Evolutionary conservation across 2,113 vertebrate genomes (phyloP).

Genomic region (Urocolius indicus): DNA sequence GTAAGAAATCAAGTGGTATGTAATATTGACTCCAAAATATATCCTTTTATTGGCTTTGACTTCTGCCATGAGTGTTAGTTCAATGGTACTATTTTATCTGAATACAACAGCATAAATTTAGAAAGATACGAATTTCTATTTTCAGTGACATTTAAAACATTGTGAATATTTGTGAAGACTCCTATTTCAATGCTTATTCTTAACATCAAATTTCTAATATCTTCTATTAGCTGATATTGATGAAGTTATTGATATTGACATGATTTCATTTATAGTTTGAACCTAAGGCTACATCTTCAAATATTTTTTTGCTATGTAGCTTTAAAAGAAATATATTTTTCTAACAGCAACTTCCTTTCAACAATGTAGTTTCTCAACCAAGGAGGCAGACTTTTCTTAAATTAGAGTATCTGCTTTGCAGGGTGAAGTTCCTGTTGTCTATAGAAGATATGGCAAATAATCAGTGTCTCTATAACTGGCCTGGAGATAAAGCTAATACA

Average conservation of each 20-base stretch:
- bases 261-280: neutral
- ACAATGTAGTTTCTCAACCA: neutral
- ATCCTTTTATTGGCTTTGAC: neutral
- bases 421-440: conserved; percentile 6
- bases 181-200: neutral
- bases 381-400: neutral
- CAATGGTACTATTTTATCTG: neutral
- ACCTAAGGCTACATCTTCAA: neutral
- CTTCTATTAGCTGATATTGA: neutral
- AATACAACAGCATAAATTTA: neutral
- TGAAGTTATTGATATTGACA: neutral
- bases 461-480: neutral
- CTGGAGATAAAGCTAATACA: conserved; percentile 16
- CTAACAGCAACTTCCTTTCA: neutral
- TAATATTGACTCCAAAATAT: neutral
- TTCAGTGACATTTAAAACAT: neutral
- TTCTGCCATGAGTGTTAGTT: neutral
- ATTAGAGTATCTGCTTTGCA: neutral
- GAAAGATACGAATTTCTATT: neutral
- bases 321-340: neutral
- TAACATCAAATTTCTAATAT: neutral
- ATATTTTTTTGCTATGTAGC: neutral
- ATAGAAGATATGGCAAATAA: neutral
- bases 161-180: neutral
- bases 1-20: neutral